Evolutionary conservation across 1,140 invertebrate genomes (phyloP).

Genomic region (Maniola jurtina): DNA sequence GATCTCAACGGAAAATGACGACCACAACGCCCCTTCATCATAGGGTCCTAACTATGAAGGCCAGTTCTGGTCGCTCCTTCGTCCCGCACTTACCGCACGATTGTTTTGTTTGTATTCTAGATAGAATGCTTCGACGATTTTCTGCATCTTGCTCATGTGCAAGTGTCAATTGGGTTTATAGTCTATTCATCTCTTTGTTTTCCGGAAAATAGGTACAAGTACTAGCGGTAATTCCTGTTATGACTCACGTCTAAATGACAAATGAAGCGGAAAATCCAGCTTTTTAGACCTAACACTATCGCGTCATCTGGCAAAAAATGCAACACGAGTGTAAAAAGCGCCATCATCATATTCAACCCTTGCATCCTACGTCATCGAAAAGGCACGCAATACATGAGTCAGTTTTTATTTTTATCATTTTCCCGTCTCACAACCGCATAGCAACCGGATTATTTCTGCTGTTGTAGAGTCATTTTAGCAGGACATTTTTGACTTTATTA

Average conservation of each 20-base stretch:
- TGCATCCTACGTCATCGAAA: conserved; percentile 41
- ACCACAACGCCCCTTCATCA: too few species aligned
- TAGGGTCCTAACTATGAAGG: too few species aligned
- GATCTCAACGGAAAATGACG: too few species aligned
- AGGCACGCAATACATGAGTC: conserved; percentile 42
- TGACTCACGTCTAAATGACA: not conserved
- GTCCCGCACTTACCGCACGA: too few species aligned
- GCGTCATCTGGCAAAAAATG: not conserved
- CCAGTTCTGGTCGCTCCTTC: too few species aligned
- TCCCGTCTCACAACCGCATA: conserved; percentile 31
- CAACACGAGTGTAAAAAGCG: not conserved
- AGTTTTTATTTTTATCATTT: conserved; percentile 37
- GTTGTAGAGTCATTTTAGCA: not conserved
- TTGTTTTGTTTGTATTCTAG: too few species aligned
- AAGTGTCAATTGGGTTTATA: too few species aligned
- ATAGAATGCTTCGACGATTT: too few species aligned
- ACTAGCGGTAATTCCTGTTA: not conserved
- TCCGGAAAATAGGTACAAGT: too few species aligned
- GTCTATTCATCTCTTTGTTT: too few species aligned
- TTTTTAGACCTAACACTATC: not conserved
- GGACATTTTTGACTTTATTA: not conserved
- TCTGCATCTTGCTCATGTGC: too few species aligned
- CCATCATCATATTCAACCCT: conserved; percentile 46
- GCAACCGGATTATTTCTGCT: conserved; percentile 27
- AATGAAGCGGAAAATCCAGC: not conserved